Percentiles rank a stretch among this genome's conserved stretches.
These are phyloP conservation scores for Drosophila funebris DNA, from an alignment of 1,140 invertebrate species.

Conservation along the genomic window DNA sequence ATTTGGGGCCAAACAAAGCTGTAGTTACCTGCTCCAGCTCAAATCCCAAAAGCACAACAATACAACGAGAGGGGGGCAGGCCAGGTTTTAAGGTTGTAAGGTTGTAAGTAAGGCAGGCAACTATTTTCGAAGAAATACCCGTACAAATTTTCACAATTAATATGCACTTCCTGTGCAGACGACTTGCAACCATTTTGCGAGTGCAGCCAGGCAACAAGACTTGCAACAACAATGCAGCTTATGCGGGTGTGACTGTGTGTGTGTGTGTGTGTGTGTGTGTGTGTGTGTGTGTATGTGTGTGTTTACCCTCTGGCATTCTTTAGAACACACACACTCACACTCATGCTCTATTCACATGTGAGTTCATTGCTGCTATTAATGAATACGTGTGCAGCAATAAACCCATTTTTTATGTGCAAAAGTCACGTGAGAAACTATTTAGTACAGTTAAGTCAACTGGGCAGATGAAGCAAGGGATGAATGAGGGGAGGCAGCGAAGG, in stretches of 20 bases:
- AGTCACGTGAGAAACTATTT: conserved; percentile 82
- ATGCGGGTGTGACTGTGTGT: conserved; percentile 9
- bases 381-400: conserved; percentile 82
- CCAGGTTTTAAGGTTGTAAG: background rate
- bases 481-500: background rate
- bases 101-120: conserved; percentile 39
- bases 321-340: conserved; percentile 24
- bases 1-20: conserved; percentile 19
- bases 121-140: conserved; percentile 76
- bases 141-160: conserved; percentile 81
- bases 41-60: background rate
- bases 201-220: conserved; percentile 58
- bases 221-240: conserved; percentile 30
- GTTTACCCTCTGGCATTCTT: conserved; percentile 13
- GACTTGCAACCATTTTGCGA: conserved; percentile 67
- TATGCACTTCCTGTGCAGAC: conserved; percentile 81
- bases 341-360: conserved; percentile 63
- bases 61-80: background rate
- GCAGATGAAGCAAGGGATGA: background rate
- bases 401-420: conserved; percentile 79
- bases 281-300: conserved; percentile 4
- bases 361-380: conserved; percentile 81
- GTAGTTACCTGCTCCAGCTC: no score
- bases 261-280: background rate
- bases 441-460: conserved; percentile 64